Evolutionary conservation across 2,797 vertebrate species (phyloP).

Genomic region (Leuciscus waleckii): DNA sequence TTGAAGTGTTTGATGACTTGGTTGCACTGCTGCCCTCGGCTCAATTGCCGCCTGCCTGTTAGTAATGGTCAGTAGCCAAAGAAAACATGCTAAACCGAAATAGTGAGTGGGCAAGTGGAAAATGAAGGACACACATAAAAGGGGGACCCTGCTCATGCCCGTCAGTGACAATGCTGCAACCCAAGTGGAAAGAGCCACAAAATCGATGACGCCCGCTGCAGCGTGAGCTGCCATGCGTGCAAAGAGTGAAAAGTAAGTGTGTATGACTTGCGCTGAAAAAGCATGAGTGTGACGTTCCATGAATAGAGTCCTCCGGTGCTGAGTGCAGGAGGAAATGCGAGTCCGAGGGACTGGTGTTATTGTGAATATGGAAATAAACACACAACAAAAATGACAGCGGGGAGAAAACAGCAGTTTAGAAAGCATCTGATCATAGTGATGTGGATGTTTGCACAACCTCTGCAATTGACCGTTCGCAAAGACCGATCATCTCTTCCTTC

Average conservation of each 20-base stretch:
- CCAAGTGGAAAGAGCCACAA: constrained; percentile 52
- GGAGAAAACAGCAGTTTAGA: too few species aligned
- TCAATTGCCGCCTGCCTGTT: not conserved
- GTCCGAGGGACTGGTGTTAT: constrained; percentile 72
- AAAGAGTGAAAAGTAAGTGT: constrained; percentile 11
- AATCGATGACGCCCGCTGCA: constrained; percentile 51
- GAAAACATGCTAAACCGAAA: constrained; percentile 34
- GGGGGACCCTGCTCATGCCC: constrained; percentile 14
- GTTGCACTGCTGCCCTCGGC: not conserved
- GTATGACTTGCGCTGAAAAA: constrained; percentile 32
- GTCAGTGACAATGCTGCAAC: constrained; percentile 45
- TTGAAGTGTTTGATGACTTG: not conserved
- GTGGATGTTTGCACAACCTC: too few species aligned
- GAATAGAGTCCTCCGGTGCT: constrained; percentile 44
- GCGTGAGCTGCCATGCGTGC: constrained; percentile 36
- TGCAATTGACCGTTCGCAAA: too few species aligned
- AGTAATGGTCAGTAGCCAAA: constrained; percentile 40
- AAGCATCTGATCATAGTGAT: too few species aligned
- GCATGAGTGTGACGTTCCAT: constrained; percentile 32
- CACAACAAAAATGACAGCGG: too few species aligned
- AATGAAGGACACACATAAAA: constrained; percentile 20
- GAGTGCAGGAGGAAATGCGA: constrained; percentile 44
- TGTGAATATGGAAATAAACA: constrained; percentile 1
- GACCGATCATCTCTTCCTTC: too few species aligned
- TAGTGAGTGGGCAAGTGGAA: constrained; percentile 44